These are phyloP conservation scores for Trichoplusia ni DNA, from an alignment of 1,140 invertebrate species.

Conservation along the genomic window DNA sequence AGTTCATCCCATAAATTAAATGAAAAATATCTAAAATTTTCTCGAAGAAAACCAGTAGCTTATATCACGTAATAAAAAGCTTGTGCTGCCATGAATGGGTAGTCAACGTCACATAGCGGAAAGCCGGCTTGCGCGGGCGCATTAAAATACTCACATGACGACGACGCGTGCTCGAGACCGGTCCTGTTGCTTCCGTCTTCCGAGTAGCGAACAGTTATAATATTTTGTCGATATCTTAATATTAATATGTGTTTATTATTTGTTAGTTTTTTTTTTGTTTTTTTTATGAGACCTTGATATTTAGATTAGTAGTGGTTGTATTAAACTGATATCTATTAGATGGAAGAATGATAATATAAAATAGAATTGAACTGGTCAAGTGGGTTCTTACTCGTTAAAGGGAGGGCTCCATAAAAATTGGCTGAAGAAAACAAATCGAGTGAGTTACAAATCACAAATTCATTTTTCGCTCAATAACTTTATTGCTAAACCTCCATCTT, in stretches of 20 bases:
- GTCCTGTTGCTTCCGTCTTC: slow-evolving; percentile 63
- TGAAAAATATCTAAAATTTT: slow-evolving; percentile 10
- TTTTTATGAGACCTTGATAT: background rate
- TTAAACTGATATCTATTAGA: no score
- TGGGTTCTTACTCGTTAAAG: no score
- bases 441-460: no score
- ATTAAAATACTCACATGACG: slow-evolving; percentile 34
- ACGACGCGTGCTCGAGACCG: slow-evolving; percentile 45
- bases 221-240: background rate
- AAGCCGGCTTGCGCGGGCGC: background rate
- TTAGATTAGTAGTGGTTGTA: no score
- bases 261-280: slow-evolving; percentile 7
- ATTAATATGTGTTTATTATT: slow-evolving; percentile 8
- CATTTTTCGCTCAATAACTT: no score
- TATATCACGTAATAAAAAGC: slow-evolving; percentile 22
- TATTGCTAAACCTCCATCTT: no score
- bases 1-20: background rate
- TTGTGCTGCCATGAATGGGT: slow-evolving; percentile 27
- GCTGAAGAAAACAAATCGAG: no score
- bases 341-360: no score
- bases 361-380: no score
- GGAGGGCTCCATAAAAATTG: no score
- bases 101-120: slow-evolving; percentile 23
- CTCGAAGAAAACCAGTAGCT: background rate
- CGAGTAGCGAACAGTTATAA: slow-evolving; percentile 34